Evolutionary conservation across 2,888 invertebrate species (phyloP), one percentile per base, ranked within the genome.

Genomic region (Chironomus tentans): DNA sequence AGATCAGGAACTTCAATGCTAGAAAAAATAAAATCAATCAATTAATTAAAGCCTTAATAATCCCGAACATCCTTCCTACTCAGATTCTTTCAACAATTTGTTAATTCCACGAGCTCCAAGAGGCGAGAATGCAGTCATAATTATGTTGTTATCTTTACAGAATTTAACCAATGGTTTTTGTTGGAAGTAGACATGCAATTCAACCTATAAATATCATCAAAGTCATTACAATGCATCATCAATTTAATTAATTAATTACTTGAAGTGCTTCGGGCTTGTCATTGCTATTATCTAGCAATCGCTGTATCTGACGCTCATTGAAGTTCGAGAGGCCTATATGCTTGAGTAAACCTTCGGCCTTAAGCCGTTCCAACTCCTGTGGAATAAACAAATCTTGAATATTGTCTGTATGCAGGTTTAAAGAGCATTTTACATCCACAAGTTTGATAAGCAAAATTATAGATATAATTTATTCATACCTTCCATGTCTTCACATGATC

Each of bases 271-370:
- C 87, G 61, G 91, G 93, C 77, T 87, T 87, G 75, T 90, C 87
- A 72, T 83, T 85, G 3, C 88, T 87, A 68, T 85, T 86, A 24
- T 87, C 84, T 62, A 90, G 81, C 76, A 95, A 83, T 76, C 90
- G 86, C 74, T 86, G 84, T 77, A 95, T 86, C 84, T 96, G 96
- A 22, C 86, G 85, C 46, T 84, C 85, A 82, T 91, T 94, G 81
- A 94, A 90, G 82, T 96, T 96, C 0, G 95, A 96, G 4, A 96
- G 82, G 0, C 96, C 96, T 79, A 96, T 92, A 12, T 93, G 87
- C 80, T 89, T 92, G 0, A 91, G 85, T 21, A 89, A 85, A 0
- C 94, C 94, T 0, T 85, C 85, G 38, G 88, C 86, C 24, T 91
- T 90, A 80, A 91, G 86, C 77, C 87, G 86, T 80, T 92, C 88